Evolutionary conservation across 2,113 vertebrate species (phyloP).

Genomic region (Catharus fuscescens): DNA sequence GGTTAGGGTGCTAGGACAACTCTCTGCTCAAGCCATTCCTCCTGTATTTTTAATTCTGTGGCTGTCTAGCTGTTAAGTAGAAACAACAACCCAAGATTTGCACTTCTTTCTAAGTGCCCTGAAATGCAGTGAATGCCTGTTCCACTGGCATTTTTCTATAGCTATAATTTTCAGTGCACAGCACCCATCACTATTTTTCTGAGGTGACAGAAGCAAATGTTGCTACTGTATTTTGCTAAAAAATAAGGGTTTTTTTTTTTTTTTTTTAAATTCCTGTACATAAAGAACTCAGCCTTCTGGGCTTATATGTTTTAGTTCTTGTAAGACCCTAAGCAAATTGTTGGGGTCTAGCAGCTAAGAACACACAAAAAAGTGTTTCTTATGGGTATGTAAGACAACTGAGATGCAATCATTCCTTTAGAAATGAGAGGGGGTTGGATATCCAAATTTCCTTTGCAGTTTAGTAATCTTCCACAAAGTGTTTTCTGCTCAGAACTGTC

Average conservation of each 20-base stretch:
- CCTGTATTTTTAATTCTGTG: neutral
- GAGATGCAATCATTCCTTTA: neutral
- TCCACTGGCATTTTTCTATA: neutral
- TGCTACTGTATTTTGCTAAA: neutral
- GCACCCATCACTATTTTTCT: neutral
- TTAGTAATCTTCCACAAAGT: neutral
- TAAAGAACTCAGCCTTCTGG: neutral
- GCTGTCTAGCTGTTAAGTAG: neutral
- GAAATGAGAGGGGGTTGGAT: neutral
- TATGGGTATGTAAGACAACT: neutral
- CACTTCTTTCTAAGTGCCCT: neutral
- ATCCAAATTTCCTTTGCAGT: neutral
- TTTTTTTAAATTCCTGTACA: neutral
- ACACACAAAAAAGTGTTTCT: neutral
- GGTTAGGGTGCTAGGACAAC: neutral
- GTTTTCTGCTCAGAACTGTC: neutral
- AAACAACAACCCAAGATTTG: neutral
- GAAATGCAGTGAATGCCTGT: neutral
- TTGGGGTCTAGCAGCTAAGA: neutral
- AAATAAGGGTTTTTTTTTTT: neutral
- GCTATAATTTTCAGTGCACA: neutral
- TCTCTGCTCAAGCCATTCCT: neutral
- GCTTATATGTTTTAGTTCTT: neutral
- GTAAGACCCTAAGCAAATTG: neutral
- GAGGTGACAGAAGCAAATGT: neutral